Conservation (phyloP, 2,888 invertebrate species). For the Merodon equestris region DNA sequence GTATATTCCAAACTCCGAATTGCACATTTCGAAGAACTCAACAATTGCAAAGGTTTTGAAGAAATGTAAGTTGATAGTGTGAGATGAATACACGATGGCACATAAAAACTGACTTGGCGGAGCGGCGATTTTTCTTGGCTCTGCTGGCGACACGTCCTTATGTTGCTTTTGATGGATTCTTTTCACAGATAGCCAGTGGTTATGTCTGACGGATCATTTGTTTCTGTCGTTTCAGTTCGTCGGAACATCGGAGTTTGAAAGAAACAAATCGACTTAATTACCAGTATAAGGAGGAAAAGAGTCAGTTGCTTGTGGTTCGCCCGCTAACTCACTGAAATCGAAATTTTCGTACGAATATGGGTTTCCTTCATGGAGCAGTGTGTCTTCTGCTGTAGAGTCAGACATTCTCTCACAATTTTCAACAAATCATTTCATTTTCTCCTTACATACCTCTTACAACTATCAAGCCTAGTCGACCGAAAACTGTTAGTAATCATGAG, state of each 20-base stretch:
- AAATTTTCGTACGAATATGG: conserved; percentile 45
- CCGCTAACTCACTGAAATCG: conserved; percentile 60
- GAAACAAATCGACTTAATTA: conserved; percentile 45
- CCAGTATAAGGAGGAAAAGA: conserved; percentile 1
- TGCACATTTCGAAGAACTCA: no score
- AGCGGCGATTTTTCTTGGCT: conserved; percentile 47
- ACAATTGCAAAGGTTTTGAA: no score
- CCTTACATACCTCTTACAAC: conserved; percentile 19
- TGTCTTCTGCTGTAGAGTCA: conserved; percentile 59
- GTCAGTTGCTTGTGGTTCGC: conserved; percentile 45
- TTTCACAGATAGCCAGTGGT: no score
- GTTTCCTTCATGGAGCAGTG: conserved; percentile 59
- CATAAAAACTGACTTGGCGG: no score
- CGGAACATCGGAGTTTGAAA: conserved; percentile 34
- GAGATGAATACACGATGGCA: no score
- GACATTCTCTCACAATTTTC: not conserved
- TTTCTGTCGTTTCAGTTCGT: conserved; percentile 16
- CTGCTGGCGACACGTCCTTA: conserved; percentile 20
- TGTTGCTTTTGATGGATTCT: conserved; percentile 53
- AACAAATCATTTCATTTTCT: not conserved
- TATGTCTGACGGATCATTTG: conserved; percentile 13
- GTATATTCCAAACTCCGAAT: no score
- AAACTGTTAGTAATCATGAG: conserved; percentile 47
- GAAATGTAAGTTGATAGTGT: no score
- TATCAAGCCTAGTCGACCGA: conserved; percentile 28